phyloP scores from a whole-genome alignment of 2,888 invertebrate species.

The Biston betularia region DNA sequence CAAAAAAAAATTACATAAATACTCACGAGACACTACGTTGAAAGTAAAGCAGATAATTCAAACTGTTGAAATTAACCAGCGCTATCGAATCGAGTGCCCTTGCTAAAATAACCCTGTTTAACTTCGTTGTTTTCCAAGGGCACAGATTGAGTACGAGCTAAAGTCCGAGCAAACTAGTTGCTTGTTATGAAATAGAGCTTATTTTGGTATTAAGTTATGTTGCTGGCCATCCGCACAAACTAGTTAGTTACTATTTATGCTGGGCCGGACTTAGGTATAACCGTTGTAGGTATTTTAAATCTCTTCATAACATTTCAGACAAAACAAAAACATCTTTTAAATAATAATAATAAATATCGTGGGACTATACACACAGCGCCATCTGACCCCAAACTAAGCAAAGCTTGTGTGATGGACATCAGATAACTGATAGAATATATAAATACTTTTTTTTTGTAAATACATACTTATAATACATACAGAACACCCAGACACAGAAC shows the following conservation, averaged over 20 bases:
- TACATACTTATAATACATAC: too few species aligned
- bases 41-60: neutral
- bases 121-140: slow-evolving; percentile 27
- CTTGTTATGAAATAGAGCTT: slow-evolving; percentile 36
- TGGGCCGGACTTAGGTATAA: slow-evolving; percentile 58
- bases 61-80: neutral
- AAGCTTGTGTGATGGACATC: too few species aligned
- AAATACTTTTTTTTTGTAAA: too few species aligned
- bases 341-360: too few species aligned
- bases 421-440: too few species aligned
- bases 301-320: neutral
- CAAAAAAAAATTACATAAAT: neutral
- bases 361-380: too few species aligned
- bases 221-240: slow-evolving; percentile 70
- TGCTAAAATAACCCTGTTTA: neutral
- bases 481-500: too few species aligned
- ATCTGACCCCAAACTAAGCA: too few species aligned
- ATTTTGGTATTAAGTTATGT: slow-evolving; percentile 47
- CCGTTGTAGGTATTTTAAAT: neutral
- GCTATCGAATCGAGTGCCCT: neutral
- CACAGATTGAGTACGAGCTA: slow-evolving; percentile 24
- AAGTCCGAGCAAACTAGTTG: slow-evolving; percentile 29
- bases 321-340: too few species aligned
- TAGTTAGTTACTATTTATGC: slow-evolving; percentile 60
- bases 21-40: neutral